These are phyloP conservation scores for Aphelinus certus DNA, from an alignment of 1,140 invertebrate species.

Conservation along the genomic window DNA sequence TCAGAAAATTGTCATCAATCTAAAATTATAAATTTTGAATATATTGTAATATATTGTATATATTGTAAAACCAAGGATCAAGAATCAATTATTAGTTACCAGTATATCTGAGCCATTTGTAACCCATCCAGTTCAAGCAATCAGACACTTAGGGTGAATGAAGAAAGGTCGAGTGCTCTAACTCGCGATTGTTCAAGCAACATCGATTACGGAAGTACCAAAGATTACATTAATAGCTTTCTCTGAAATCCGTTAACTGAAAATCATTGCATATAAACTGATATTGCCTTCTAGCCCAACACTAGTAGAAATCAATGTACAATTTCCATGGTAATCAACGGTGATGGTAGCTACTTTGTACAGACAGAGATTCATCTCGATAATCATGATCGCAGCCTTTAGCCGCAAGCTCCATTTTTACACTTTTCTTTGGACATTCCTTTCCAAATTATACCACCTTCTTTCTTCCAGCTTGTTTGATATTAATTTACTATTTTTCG, in stretches of 20 bases:
- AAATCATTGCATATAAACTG: conserved; percentile 9
- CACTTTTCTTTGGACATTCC: background rate
- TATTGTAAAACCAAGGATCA: no score
- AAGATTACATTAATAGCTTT: conserved; percentile 25
- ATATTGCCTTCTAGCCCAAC: background rate
- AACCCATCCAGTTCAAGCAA: no score
- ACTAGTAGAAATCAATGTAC: conserved; percentile 35
- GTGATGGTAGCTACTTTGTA: conserved; percentile 1
- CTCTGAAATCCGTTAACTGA: conserved; percentile 21
- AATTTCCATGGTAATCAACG: conserved; percentile 27
- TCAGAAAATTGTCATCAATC: no score
- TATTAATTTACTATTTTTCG: no score
- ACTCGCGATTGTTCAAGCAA: no score
- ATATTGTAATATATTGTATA: no score
- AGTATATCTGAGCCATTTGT: no score
- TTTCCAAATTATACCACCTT: background rate
- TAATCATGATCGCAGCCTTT: conserved; percentile 23
- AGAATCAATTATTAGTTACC: no score
- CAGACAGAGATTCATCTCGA: conserved; percentile 29
- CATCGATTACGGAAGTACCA: no score
- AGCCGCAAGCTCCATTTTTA: conserved; percentile 3
- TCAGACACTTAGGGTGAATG: no score
- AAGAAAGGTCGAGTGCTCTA: no score
- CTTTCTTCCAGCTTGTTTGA: background rate
- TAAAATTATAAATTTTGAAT: no score